These are phyloP conservation scores for Ornithoptera alexandrae DNA, from an alignment of 2,888 invertebrate species.

Conservation along the genomic window DNA sequence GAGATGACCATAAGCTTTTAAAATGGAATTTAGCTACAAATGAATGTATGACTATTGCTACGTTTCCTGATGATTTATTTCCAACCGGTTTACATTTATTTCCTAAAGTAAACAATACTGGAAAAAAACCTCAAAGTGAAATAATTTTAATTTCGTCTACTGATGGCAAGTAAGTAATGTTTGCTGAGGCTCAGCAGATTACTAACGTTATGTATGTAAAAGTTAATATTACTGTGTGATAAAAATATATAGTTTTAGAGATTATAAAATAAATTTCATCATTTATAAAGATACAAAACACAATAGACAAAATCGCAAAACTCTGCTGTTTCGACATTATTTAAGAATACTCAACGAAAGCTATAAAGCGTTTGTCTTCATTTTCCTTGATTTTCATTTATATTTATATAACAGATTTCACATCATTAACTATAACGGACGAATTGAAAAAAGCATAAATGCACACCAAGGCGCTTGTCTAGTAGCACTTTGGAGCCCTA, in stretches of 20 bases:
- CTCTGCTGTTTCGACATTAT: background rate
- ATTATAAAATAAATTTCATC: background rate
- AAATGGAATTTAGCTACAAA: conserved; percentile 93
- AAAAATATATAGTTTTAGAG: background rate
- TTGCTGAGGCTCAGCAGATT: background rate
- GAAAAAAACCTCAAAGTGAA: conserved; percentile 84
- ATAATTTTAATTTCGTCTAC: conserved; percentile 91
- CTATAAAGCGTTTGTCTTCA: too few species aligned
- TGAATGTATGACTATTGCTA: conserved; percentile 87
- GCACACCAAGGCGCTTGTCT: conserved; percentile 96
- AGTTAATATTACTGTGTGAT: background rate
- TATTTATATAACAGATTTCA: conserved; percentile 83
- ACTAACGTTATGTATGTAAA: too few species aligned
- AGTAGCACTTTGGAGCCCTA: conserved; percentile 95
- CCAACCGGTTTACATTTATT: conserved; percentile 96
- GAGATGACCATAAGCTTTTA: conserved; percentile 94
- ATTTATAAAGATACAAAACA: background rate
- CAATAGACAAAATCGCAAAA: background rate
- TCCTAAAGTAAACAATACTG: conserved; percentile 82
- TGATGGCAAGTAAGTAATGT: conserved; percentile 84
- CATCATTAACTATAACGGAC: conserved; percentile 91
- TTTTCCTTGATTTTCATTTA: too few species aligned
- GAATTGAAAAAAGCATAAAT: conserved; percentile 94
- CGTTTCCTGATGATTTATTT: conserved; percentile 90
- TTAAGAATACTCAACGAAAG: too few species aligned